Base-by-base conservation (phyloP, 2,888 invertebrate species). In the Phyllotreta cruciferae region DNA sequence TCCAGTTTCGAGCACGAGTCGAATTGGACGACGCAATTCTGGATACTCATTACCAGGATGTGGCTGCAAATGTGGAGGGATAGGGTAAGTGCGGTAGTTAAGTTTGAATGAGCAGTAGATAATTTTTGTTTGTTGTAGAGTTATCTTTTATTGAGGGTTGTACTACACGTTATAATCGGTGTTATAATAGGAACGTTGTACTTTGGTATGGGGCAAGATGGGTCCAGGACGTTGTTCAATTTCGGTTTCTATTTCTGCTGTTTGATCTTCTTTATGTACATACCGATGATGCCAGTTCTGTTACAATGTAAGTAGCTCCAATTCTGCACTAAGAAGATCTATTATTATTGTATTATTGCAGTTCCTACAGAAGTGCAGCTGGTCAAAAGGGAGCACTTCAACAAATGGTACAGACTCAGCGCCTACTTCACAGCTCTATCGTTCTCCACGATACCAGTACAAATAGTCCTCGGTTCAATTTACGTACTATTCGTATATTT, bases 221-320 rank as follows among this genome's bases (percentile, higher is more conserved):
- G 89, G 0, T 90, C 92, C 0, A 92, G 91, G 77, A 91, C 91
- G 0, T 81, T 93, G 34, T 93, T 90, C 78, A 93, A 93, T 80
- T 93, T 92, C 75, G 93, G 93, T 7, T 93, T 92, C 77, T 91
- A 90, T 73, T 93, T 91, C 75, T 89, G 90, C 0, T 90, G 90
- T 65, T 84, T 90, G 11, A 92, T 93, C 66, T 88, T 88, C 35
- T 91, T 92, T 80, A 84, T 93, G 74, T 93, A 92, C 76, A 85
- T 92, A 56, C 91, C 93, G 0, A 89, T 93, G 89, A 87, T 93
- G 85, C 93, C 93, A 1, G 87, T 92, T 45, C 80, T 93, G 54
- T 80, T 93, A 68, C 86, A 90, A 72, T 93, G 93, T 93, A 83
- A 89, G 91, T 85, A 63, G 37, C 13, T 14, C 13, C 3, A 50